Percentiles rank a stretch among this genome's conserved stretches.
phyloP scores from a whole-genome alignment of 2,113 vertebrate genomes.

The Barbus barbus region DNA sequence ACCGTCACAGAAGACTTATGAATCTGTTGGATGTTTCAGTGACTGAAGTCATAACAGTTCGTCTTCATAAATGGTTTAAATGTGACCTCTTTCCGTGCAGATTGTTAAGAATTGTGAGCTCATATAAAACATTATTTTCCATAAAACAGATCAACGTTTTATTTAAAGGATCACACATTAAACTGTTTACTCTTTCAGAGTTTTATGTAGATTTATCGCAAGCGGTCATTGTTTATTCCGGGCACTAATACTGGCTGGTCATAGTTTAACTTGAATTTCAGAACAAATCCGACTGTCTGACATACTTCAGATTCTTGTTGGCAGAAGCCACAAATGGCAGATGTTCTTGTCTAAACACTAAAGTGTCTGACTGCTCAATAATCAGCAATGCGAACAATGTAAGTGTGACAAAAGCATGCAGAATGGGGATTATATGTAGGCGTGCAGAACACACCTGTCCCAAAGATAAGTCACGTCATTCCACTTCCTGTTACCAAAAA shows the following conservation, averaged over 20 bases:
- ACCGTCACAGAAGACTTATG: neutral
- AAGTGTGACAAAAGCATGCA: constrained; percentile 44
- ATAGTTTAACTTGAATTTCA: neutral
- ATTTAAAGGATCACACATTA: neutral
- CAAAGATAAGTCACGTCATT: constrained; percentile 47
- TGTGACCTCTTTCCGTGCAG: neutral
- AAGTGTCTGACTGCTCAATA: constrained; percentile 32
- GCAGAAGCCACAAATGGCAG: constrained; percentile 36
- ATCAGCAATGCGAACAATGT: constrained; percentile 50
- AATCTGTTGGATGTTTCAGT: constrained; percentile 18
- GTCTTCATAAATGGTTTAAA: constrained; percentile 6
- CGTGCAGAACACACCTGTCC: constrained; percentile 33
- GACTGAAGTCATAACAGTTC: constrained; percentile 8
- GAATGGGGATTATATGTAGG: constrained; percentile 44
- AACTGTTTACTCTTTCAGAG: neutral
- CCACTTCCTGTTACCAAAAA: constrained; percentile 23
- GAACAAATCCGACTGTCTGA: neutral
- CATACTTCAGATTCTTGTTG: constrained; percentile 39
- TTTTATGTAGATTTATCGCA: neutral
- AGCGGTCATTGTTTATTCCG: neutral
- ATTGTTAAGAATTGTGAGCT: neutral
- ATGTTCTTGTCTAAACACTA: constrained; percentile 39
- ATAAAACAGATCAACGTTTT: neutral
- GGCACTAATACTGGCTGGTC: neutral
- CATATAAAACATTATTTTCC: neutral